Evolutionary conservation across 2,888 invertebrate species (phyloP).

Genomic region (Sepioteuthis lessoniana): DNA sequence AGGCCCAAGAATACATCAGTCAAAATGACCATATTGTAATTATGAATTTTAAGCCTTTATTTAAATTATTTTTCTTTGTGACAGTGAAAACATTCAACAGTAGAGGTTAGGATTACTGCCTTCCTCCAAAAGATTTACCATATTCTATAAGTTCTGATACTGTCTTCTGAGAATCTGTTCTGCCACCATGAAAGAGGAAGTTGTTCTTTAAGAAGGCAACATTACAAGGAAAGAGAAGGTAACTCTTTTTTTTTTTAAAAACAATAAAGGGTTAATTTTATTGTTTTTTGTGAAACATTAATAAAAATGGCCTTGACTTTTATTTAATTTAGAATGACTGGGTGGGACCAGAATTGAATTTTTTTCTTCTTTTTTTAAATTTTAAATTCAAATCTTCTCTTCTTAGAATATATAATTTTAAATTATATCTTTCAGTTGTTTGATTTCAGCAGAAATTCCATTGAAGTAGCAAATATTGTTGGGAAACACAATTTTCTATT

Average conservation of each 20-base stretch:
- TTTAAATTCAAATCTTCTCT: neutral
- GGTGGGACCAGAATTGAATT: neutral
- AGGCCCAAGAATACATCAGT: too few species aligned
- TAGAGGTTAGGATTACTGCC: too few species aligned
- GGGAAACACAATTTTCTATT: neutral
- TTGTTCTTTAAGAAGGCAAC: neutral
- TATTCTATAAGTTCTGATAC: neutral
- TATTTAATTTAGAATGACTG: neutral
- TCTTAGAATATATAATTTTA: neutral
- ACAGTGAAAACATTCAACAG: too few species aligned
- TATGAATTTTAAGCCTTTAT: too few species aligned
- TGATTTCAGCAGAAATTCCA: neutral
- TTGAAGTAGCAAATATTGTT: neutral
- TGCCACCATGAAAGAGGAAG: neutral
- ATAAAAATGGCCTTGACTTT: neutral
- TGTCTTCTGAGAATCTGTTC: neutral
- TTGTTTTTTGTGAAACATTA: neutral
- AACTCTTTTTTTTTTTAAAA: neutral
- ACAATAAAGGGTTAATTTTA: neutral
- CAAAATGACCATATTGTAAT: too few species aligned
- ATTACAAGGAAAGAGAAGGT: neutral
- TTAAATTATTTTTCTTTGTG: too few species aligned
- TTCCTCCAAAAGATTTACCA: too few species aligned
- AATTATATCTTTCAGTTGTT: neutral
- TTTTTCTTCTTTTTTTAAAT: neutral